phyloP scores from a whole-genome alignment of 1,140 invertebrate species.

The Amphibalanus amphitrite region DNA sequence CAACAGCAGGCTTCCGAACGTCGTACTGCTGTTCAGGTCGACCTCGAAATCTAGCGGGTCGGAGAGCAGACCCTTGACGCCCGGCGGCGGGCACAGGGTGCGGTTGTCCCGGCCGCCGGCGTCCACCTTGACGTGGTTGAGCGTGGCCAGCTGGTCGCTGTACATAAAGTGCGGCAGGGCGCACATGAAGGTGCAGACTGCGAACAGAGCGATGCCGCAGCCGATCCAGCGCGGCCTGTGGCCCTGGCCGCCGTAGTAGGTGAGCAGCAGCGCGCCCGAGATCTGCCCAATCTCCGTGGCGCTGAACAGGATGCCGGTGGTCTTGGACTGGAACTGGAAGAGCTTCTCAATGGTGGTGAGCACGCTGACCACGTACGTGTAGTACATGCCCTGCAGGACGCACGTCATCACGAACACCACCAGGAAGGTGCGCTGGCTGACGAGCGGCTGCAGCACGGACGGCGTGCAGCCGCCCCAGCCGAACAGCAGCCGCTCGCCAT shows the following conservation, averaged over 20 bases:
- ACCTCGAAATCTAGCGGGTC: slow-evolving; percentile 18
- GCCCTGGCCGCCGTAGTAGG: slow-evolving; percentile 81
- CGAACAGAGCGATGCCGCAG: slow-evolving; percentile 78
- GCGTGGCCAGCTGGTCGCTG: slow-evolving; percentile 3
- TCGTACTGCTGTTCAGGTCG: slow-evolving; percentile 15
- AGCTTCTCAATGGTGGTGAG: slow-evolving; percentile 94
- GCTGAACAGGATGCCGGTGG: slow-evolving; percentile 79
- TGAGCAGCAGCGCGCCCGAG: slow-evolving; percentile 55
- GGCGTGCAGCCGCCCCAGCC: not conserved
- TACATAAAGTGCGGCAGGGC: slow-evolving; percentile 36
- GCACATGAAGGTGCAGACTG: slow-evolving; percentile 67
- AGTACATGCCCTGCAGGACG: slow-evolving; percentile 84
- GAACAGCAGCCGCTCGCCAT: not conserved
- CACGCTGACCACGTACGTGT: slow-evolving; percentile 88
- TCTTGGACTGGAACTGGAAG: slow-evolving; percentile 86
- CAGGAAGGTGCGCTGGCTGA: slow-evolving; percentile 76
- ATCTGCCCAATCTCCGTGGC: slow-evolving; percentile 92
- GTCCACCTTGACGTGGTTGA: too few species aligned
- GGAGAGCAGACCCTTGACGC: slow-evolving; percentile 7
- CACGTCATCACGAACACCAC: slow-evolving; percentile 70
- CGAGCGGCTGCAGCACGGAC: slow-evolving; percentile 36
- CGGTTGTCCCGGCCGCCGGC: too few species aligned
- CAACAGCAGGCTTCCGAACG: slow-evolving; percentile 8
- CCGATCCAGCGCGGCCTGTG: slow-evolving; percentile 93
- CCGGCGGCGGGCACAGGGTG: too few species aligned